Evolutionary conservation across 1,140 invertebrate genomes (phyloP), one percentile per base, ranked within the genome.

Genomic region (Pogonognathellus flavescens): DNA sequence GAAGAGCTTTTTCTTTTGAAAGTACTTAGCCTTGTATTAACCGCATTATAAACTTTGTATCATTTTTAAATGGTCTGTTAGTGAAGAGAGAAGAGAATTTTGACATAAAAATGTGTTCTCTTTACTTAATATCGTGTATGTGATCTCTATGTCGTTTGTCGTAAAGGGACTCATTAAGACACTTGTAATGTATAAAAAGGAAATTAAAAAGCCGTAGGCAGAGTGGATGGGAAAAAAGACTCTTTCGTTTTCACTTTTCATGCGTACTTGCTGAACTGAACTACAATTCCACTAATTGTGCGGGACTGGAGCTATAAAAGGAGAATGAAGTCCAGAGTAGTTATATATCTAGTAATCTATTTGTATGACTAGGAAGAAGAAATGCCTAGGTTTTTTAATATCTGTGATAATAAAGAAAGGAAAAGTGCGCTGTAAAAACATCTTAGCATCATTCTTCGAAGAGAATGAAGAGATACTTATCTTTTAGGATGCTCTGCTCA

Each of bases 121-220:
- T n/a, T n/a, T 41, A 41, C 6, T 3, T 41, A 41, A 3, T 41
- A 41, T 41, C 31, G 2, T 41, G 31, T 41, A 41, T 41, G 6
- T 41, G 31, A 41, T 41, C 2, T 3, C 31, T 41, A 41, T 41
- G 1, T 41, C 2, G 31, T 41, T 3, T 41, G 31, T 41, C 31
- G 31, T 41, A 41, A 41, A 10, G 62, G 22, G 62, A 66, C 20
- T 66, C 62, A 66, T 66, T 66, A 66, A 66, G 20, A 66, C 25
- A 9, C 20, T 31, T 66, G 62, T 66, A 66, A 66, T 66, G 62
- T 1, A 41, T 41, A 41, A 66, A 20, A 20, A 66, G 62, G 20
- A 66, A 66, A 66, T 66, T 20, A 66, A 66, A 66, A 13, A 25
- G 62, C 22, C 25, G 11, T 13, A 31, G 60, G 60, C 60, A 25